A percentile compares a stretch with the other conserved stretches of the same genome.
phyloP scores from a whole-genome alignment of 2,113 vertebrate genomes.

The Chroicocephalus ridibundus region DNA sequence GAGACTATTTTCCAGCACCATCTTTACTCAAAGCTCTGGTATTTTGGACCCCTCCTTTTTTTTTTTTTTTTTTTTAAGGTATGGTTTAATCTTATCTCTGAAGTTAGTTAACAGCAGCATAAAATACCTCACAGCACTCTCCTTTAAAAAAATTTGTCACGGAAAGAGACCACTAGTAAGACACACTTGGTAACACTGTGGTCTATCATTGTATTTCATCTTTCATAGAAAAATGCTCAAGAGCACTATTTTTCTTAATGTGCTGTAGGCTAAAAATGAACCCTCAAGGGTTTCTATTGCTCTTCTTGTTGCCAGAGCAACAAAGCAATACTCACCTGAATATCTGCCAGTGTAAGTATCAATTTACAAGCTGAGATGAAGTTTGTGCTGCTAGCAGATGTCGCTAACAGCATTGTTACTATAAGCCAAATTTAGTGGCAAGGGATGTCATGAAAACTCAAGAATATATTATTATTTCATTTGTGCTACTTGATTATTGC shows the following conservation, averaged over 20 bases:
- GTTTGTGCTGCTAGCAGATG: background rate
- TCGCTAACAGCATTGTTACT: background rate
- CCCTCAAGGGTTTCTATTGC: background rate
- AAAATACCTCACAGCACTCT: background rate
- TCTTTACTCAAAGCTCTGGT: background rate
- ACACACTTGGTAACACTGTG: background rate
- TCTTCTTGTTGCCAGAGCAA: conserved; percentile 58
- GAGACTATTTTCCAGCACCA: background rate
- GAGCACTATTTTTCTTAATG: conserved; percentile 24
- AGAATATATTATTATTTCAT: background rate
- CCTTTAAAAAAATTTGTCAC: background rate
- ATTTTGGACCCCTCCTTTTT: background rate
- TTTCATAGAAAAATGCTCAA: background rate
- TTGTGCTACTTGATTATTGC: conserved; percentile 2
- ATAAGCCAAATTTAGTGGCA: background rate
- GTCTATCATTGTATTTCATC: background rate
- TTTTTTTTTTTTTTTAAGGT: background rate
- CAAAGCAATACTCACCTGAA: conserved; percentile 41
- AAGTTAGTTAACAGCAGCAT: background rate
- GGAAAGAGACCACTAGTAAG: background rate
- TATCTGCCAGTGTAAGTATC: conserved; percentile 23
- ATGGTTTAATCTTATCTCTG: background rate
- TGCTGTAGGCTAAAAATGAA: conserved; percentile 32
- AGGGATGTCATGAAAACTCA: background rate
- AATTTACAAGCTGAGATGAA: conserved; percentile 33